Evolutionary conservation across 2,113 vertebrate genomes (phyloP), one percentile per base, ranked within the genome.

Genomic region (Pitta sordida): DNA sequence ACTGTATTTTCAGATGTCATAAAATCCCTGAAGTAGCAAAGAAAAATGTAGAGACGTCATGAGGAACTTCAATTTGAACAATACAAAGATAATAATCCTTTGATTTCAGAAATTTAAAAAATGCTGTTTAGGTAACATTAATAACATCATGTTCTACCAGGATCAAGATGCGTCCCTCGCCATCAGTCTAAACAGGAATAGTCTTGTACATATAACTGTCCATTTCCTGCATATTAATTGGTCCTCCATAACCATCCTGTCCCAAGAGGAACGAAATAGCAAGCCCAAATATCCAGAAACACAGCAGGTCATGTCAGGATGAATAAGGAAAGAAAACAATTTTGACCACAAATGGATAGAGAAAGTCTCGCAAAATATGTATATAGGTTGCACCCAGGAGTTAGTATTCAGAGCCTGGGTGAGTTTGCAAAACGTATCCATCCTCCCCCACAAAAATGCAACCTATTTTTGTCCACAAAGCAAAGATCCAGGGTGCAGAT

Each of bases 391-490:
- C n/a, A 83, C 22, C 39, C 46, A 1, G 37, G 64, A 80, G 51
- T 80, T 80, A 90, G 39, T 91, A 83, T 78, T 88, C 86, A 56
- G 52, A 88, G 76, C 75, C 46, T 94, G 95, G 74, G 86, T 92
- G 64, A 90, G 88, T 92, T 59, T 91, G 93, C 34, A 88, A 93
- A 96, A 94, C 64, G 59, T 44, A 51, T 88, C 90, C 88, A 52
- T 77, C 90, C 86, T 88, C 92, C 88, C 44, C 68, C 92, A 93
- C 94, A 92, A 94, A 93, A 94, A 94, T 92, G 79, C 63, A 92
- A 84, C 64, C 39, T 94, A 93, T 96, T 86, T 60, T 81, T 81
- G 79, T 90, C 56, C 88, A 81, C 80, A 93, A 85, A 91, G 60
- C 34, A 75, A 88, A 93, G 64, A 93, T 70, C 11, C 76, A 86